These are phyloP conservation scores for Bibio marci DNA, from an alignment of 2,888 invertebrate genomes.

Conservation along the genomic window DNA sequence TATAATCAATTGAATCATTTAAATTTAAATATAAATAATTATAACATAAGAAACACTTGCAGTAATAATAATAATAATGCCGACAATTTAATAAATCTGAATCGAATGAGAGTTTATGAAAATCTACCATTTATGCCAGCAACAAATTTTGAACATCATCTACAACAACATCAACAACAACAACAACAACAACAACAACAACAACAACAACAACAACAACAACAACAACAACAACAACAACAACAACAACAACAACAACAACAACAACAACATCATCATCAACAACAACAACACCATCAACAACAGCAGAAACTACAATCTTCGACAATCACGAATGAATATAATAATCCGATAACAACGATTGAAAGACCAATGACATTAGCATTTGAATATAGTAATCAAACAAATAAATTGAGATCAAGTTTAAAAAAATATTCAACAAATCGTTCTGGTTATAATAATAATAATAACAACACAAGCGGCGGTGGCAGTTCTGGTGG, in stretches of 20 bases:
- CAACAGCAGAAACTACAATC: not conserved
- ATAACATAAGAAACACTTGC: not conserved
- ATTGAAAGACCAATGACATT: constrained; percentile 22
- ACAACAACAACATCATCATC: constrained; percentile 5
- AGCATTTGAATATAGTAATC: constrained; percentile 38
- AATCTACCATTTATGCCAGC: constrained; percentile 14
- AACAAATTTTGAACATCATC: constrained; percentile 9
- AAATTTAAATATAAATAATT: constrained; percentile 9
- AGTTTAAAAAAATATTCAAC: constrained; percentile 57
- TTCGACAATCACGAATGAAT: not conserved
- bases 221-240: constrained; percentile 3
- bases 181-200: constrained; percentile 1
- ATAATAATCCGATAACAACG: not conserved
- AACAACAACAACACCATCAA: constrained; percentile 3
- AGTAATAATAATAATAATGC: not conserved
- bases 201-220: not conserved
- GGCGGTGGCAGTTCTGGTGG: constrained; percentile 20
- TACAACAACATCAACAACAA: constrained; percentile 3
- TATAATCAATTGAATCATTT: constrained; percentile 21
- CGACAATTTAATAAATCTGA: constrained; percentile 7
- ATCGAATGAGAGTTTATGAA: constrained; percentile 22
- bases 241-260: constrained; percentile 4
- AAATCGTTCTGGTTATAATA: constrained; percentile 28
- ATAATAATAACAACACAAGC: constrained; percentile 32
- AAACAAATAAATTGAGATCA: constrained; percentile 49